phyloP scores from a whole-genome alignment of 2,888 invertebrate genomes.

The Congeria kusceri region DNA sequence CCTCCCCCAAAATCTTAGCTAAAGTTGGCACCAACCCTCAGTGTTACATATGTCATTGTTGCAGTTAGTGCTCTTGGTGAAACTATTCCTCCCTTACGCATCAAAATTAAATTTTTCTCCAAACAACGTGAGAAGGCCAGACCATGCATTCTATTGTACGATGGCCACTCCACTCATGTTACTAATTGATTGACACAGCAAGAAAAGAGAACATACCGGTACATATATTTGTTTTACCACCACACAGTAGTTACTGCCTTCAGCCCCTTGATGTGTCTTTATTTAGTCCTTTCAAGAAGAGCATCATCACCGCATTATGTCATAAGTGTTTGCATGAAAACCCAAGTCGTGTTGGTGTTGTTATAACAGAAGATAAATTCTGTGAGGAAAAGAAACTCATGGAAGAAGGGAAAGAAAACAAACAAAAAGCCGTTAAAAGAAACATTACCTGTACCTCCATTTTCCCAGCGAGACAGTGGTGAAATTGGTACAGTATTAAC shows the following conservation, averaged over 20 bases:
- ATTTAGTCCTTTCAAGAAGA: slow-evolving; percentile 43
- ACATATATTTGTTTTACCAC: slow-evolving; percentile 42
- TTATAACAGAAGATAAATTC: slow-evolving; percentile 26
- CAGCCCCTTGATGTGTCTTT: slow-evolving; percentile 39
- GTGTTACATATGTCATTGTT: slow-evolving; percentile 29
- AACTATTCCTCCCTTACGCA: slow-evolving; percentile 37
- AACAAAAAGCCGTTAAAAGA: neutral
- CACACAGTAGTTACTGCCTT: slow-evolving; percentile 32
- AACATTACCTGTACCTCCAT: neutral
- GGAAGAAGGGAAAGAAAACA: slow-evolving; percentile 16
- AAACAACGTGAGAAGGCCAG: slow-evolving; percentile 35
- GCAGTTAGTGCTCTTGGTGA: slow-evolving; percentile 48
- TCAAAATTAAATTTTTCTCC: slow-evolving; percentile 28
- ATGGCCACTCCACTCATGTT: slow-evolving; percentile 50
- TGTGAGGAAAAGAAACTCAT: slow-evolving; percentile 16
- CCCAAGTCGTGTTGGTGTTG: slow-evolving; percentile 12
- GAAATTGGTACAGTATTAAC: neutral
- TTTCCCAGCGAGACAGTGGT: slow-evolving; percentile 10
- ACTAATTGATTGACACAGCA: slow-evolving; percentile 41
- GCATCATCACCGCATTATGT: slow-evolving; percentile 19
- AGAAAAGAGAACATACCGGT: slow-evolving; percentile 16
- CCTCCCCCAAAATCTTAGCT: slow-evolving; percentile 40
- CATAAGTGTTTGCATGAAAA: slow-evolving; percentile 29
- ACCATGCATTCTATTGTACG: slow-evolving; percentile 41
- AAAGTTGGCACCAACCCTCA: slow-evolving; percentile 35